Evolutionary conservation across 2,888 invertebrate genomes (phyloP), one percentile per base, ranked within the genome.

Genomic region (Glaucopsyche alexis): DNA sequence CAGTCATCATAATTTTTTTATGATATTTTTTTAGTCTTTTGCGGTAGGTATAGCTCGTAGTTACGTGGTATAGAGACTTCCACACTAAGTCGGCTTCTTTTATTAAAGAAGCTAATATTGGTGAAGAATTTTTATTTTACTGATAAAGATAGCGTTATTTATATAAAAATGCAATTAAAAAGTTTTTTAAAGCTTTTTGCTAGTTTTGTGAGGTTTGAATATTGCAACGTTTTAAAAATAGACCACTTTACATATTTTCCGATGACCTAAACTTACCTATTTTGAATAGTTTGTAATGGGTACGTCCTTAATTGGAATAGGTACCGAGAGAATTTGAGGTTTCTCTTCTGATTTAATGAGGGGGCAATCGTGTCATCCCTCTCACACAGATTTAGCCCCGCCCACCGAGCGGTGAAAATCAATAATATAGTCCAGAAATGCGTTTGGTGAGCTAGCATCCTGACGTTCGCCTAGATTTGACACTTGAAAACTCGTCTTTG

Each of bases 281-380:
- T 91, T 91, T 87, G 88, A 92, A 92, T 90, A 91, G 92, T 91
- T 90, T 85, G 87, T 89, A 91, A 92, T 92, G 86, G 91, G 88
- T 82, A 90, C 90, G 87, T 90, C 91, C 91, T 92, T 92, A 91
- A 93, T 92, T 91, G 89, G 87, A 90, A 89, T 85, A 85, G 82
- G 89, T 84, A 85, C 85, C 73, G 87, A 87, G 87, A 82, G 85
- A 91, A 91, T 87, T 85, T 81, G 84, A 86, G 84, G 86, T 83
- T 91, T 89, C 86, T 89, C 85, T 87, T 93, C 91, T 89, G 87
- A 87, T 91, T 91, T 91, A 89, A 91, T 90, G 88, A 89, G 85
- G 84, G 83, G 85, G 87, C 87, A 84, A 90, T 91, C 85, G 90
- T 84, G 89, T 89, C 90, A 90, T 93, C 92, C 87, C 91, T 91